Evolutionary conservation across 2,888 invertebrate species (phyloP).

Genomic region (Scaptomyza cyrtandrae): DNA sequence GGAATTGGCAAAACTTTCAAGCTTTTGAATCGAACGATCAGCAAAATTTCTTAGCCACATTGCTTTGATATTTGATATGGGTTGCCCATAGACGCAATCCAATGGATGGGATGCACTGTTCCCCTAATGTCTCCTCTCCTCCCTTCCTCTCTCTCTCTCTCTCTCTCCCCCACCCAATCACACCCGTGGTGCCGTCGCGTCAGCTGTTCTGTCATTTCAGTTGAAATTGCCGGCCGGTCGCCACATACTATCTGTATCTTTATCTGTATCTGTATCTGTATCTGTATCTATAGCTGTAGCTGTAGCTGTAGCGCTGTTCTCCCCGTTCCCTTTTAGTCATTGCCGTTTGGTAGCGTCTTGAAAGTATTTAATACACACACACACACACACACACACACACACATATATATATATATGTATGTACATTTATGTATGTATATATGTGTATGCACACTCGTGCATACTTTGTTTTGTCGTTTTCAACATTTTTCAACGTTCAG

Average conservation of each 20-base stretch:
- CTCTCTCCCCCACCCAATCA: not conserved
- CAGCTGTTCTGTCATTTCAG: slow-evolving; percentile 68
- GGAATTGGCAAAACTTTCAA: slow-evolving; percentile 6
- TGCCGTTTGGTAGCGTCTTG: slow-evolving; percentile 49
- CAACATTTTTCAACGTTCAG: slow-evolving; percentile 77
- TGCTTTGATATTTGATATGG: slow-evolving; percentile 60
- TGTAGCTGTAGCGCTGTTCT: slow-evolving; percentile 3
- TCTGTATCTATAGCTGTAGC: slow-evolving; percentile 13
- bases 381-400: slow-evolving; percentile 34
- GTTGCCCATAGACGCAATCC: not conserved
- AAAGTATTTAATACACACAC: slow-evolving; percentile 56
- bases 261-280: too few species aligned
- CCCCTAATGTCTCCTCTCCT: slow-evolving; percentile 16
- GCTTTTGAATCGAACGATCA: slow-evolving; percentile 36
- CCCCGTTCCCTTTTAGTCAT: slow-evolving; percentile 14
- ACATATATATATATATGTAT: slow-evolving; percentile 5
- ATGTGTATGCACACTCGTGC: slow-evolving; percentile 47
- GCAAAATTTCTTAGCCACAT: slow-evolving; percentile 46
- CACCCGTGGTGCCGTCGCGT: slow-evolving; percentile 26
- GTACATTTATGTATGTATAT: slow-evolving; percentile 8
- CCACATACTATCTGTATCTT: slow-evolving; percentile 25
- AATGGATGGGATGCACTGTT: slow-evolving; percentile 15
- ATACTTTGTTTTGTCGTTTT: slow-evolving; percentile 74
- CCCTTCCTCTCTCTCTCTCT: too few species aligned
- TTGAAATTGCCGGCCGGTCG: slow-evolving; percentile 55